Evolutionary conservation across 1,140 invertebrate species (phyloP), one percentile per base, ranked within the genome.

Genomic region (Pachyrhynchus sulphureomaculatus): DNA sequence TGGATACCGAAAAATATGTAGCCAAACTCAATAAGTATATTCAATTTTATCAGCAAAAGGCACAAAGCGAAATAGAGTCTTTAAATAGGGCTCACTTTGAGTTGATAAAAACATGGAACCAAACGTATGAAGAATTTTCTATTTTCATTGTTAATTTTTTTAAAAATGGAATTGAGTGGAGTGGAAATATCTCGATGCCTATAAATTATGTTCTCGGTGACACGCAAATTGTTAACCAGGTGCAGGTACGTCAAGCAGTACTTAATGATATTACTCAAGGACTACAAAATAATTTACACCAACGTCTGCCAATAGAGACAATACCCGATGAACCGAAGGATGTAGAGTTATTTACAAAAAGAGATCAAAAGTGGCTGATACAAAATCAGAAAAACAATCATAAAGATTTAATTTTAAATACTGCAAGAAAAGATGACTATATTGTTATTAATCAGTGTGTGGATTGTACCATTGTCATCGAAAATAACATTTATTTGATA

Each of bases 21-120:
- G 4, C 18, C 0, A 54, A 48, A 55, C 42, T 62, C 0, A 41
- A 62, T 24, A 62, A 62, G 24, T 62, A 62, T 26, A 18, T 62
- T 37, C 32, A 62, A 24, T 62, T 61, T 45, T 61, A 61, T 33
- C 48, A 54, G 18, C 58, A 61, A 18, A 61, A 61, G 15, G 58
- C 58, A 9, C 48, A 54, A 12, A 15, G 29, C 17, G 58, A 61
- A 23, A 54, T 54, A 10, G 58, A 53, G 9, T 23, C 13, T 33
- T 23, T 61, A 51, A 49, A 26, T 8, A n/a, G 26, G 15, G 45
- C 45, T 15, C 49, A 61, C 20, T 54, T 53, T 10, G 58, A 61
- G 12, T 61, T 49, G 49, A 13, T 61, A 15, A 32, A 45, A 24
- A 21, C 13, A 21, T 61, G 58, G 58, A 61, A 47, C 15, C 26